These are phyloP conservation scores for Choloepus didactylus DNA, from an alignment of 2,797 vertebrate genomes.

Conservation along the genomic window DNA sequence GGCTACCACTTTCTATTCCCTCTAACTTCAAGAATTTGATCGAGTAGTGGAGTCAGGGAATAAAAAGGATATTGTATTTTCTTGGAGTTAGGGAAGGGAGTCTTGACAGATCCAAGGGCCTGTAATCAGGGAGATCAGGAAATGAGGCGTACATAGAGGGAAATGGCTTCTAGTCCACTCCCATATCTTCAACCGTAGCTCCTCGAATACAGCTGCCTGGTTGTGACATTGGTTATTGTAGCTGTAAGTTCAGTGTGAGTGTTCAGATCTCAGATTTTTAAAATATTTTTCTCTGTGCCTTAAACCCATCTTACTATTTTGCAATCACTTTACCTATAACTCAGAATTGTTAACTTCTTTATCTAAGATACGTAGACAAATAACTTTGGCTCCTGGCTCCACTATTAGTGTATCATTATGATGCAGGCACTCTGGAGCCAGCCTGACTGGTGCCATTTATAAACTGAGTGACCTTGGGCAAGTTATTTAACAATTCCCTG, in stretches of 20 bases:
- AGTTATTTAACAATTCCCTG: neutral
- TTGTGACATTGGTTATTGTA: slow-evolving; percentile 18
- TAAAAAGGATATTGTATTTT: slow-evolving; percentile 18
- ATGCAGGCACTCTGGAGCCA: neutral
- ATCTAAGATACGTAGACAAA: neutral
- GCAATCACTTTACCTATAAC: neutral
- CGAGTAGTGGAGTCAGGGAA: neutral
- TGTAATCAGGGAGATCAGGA: neutral
- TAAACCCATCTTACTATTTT: slow-evolving; percentile 16
- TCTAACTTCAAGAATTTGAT: neutral
- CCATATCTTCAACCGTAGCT: neutral
- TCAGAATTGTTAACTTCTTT: neutral
- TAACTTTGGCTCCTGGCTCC: neutral
- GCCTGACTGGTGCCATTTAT: neutral
- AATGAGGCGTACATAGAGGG: neutral
- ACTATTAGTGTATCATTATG: neutral
- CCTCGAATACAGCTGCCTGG: neutral
- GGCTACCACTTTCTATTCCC: neutral
- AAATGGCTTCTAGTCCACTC: neutral
- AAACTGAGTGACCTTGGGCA: neutral
- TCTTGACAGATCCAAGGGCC: neutral
- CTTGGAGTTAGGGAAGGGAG: neutral
- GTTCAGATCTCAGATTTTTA: neutral
- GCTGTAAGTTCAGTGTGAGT: neutral
- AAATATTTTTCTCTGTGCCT: neutral